Evolutionary conservation across 2,113 vertebrate species (phyloP).

Genomic region (Stercorarius parasiticus): DNA sequence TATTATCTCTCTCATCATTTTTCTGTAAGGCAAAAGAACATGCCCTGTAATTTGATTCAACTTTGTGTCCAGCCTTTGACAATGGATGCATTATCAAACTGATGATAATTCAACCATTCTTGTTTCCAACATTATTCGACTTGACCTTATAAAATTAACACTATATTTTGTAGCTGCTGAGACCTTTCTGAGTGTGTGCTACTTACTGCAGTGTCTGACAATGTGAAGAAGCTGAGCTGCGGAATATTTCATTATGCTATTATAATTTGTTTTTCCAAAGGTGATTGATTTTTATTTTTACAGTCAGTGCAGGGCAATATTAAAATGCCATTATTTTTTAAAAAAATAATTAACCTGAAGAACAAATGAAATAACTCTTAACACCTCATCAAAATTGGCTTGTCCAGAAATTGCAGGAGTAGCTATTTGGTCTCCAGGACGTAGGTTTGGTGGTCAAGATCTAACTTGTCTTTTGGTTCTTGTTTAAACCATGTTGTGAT

Average conservation of each 20-base stretch:
- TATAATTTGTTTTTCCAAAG: not conserved
- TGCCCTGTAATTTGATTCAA: not conserved
- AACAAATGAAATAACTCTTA: not conserved
- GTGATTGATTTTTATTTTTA: not conserved
- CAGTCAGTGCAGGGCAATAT: not conserved
- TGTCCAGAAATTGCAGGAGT: not conserved
- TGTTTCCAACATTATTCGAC: not conserved
- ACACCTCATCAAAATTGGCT: not conserved
- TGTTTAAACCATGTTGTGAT: not conserved
- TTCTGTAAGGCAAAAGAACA: not conserved
- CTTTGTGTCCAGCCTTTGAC: not conserved
- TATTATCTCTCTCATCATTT: not conserved
- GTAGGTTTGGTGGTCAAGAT: not conserved
- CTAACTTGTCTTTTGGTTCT: not conserved
- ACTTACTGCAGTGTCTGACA: not conserved
- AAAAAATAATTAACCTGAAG: not conserved
- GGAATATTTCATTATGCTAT: not conserved
- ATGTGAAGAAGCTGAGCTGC: not conserved
- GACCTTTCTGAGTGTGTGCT: not conserved
- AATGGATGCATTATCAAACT: not conserved
- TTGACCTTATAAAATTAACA: not conserved
- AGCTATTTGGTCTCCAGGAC: not conserved
- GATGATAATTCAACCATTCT: not conserved
- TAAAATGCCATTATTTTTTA: not conserved
- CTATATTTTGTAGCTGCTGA: not conserved